Percentiles rank a stretch among this genome's conserved stretches.
phyloP scores from a whole-genome alignment of 2,797 vertebrate genomes.

The Zenarchopterus dispar region DNA sequence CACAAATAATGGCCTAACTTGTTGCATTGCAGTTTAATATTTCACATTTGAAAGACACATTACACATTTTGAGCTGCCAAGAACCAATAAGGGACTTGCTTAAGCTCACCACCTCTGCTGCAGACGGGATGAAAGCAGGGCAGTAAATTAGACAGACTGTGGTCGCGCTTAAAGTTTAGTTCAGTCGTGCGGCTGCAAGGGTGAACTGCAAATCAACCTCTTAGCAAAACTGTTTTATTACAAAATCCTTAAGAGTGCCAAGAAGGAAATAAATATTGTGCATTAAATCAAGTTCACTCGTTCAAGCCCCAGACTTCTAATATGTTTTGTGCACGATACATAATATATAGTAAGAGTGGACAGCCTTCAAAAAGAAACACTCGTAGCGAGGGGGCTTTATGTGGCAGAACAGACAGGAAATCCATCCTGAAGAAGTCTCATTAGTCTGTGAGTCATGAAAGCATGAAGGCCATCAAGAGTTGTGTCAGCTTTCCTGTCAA shows the following conservation, averaged over 20 bases:
- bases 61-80: slow-evolving; percentile 42
- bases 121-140: slow-evolving; percentile 32
- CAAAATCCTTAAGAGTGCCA: slow-evolving; percentile 34
- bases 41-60: slow-evolving; percentile 61
- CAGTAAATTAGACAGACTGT: slow-evolving; percentile 63
- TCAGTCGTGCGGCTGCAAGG: slow-evolving; percentile 34
- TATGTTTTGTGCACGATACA: slow-evolving; percentile 15
- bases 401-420: slow-evolving; percentile 31
- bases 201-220: slow-evolving; percentile 56
- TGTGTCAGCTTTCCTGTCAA: slow-evolving; percentile 37
- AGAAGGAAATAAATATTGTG: slow-evolving; percentile 53
- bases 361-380: slow-evolving; percentile 28
- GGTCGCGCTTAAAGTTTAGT: slow-evolving; percentile 49
- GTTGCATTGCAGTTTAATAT: slow-evolving; percentile 51
- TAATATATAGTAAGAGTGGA: slow-evolving; percentile 31
- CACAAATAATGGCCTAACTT: slow-evolving; percentile 45
- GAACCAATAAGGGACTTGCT: slow-evolving; percentile 51
- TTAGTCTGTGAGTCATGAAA: slow-evolving; percentile 23
- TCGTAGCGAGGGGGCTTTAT: slow-evolving; percentile 7
- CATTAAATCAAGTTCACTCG: slow-evolving; percentile 39
- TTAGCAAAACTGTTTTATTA: slow-evolving; percentile 53
- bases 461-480: slow-evolving; percentile 17
- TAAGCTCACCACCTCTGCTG: slow-evolving; percentile 52
- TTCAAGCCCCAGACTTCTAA: slow-evolving; percentile 55
- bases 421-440: slow-evolving; percentile 27